Evolutionary conservation across 2,113 vertebrate genomes (phyloP).

Genomic region (Sterna hirundo): DNA sequence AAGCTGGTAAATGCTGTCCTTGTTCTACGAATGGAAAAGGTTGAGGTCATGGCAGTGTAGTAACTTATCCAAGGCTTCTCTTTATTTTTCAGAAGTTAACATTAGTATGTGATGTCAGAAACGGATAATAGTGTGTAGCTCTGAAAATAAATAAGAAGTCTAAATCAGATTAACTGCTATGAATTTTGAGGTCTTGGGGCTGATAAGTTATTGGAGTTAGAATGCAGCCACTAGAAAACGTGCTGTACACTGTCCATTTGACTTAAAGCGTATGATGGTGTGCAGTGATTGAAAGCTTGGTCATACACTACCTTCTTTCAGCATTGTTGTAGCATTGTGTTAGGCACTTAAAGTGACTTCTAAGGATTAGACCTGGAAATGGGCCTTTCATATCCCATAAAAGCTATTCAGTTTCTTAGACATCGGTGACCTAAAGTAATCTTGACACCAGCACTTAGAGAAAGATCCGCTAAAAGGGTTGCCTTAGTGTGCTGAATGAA

Average conservation of each 20-base stretch:
- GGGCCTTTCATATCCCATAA: neutral
- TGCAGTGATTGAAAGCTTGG: neutral
- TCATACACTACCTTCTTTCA: neutral
- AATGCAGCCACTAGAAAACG: neutral
- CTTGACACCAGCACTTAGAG: neutral
- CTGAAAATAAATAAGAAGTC: neutral
- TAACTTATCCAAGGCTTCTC: neutral
- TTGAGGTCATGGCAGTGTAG: neutral
- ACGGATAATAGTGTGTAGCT: neutral
- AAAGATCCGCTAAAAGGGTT: neutral
- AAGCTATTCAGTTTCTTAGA: neutral
- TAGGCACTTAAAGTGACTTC: neutral
- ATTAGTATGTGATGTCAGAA: neutral
- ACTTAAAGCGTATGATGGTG: neutral
- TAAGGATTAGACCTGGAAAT: neutral
- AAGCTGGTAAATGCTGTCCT: neutral
- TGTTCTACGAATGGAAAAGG: neutral
- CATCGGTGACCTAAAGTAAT: neutral
- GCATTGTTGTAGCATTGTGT: neutral
- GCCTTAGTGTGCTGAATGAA: neutral
- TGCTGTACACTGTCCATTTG: accelerated
- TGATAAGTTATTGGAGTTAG: neutral
- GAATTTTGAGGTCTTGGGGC: neutral
- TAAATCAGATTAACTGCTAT: neutral
- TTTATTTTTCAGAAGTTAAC: neutral